Evolutionary conservation across 2,797 vertebrate species (phyloP).

Genomic region (Eidolon dupreanum): DNA sequence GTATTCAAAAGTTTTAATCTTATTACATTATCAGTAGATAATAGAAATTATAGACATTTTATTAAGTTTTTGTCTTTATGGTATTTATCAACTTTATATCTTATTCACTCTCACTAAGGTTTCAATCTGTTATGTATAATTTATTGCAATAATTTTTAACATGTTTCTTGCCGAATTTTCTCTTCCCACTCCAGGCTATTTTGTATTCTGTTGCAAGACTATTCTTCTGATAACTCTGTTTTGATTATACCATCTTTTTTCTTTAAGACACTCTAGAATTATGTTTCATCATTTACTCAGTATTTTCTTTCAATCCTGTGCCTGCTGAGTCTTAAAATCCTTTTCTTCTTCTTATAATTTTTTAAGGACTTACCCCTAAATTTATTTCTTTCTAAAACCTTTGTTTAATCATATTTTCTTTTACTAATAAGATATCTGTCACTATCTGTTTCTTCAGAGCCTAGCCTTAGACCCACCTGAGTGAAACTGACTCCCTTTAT

Average conservation of each 20-base stretch:
- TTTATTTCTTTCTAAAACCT: not conserved
- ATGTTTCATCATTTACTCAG: not conserved
- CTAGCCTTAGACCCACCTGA: not conserved
- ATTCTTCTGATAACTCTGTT: conserved; percentile 5
- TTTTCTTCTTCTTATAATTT: conserved; percentile 11
- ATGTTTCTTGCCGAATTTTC: conserved; percentile 6
- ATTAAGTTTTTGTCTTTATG: not conserved
- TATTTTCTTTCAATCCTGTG: conserved; percentile 24
- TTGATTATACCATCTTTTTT: conserved; percentile 17
- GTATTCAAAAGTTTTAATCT: not conserved
- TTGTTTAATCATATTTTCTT: not conserved
- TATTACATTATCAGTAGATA: conserved; percentile 10
- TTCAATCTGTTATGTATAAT: conserved; percentile 21
- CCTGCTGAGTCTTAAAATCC: not conserved
- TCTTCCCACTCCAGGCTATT: not conserved
- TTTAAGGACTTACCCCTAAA: not conserved
- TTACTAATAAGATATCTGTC: not conserved
- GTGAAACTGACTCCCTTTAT: not conserved
- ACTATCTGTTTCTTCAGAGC: not conserved
- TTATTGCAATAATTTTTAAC: conserved; percentile 28
- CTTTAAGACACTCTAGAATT: conserved; percentile 25
- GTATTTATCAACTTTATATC: not conserved
- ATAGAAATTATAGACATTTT: not conserved
- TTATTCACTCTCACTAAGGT: not conserved
- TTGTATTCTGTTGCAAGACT: conserved; percentile 11